A percentile compares a stretch with the other conserved stretches of the same genome.
Evolutionary conservation across 2,113 vertebrate genomes (phyloP).

Genomic region (Saguinus midas): DNA sequence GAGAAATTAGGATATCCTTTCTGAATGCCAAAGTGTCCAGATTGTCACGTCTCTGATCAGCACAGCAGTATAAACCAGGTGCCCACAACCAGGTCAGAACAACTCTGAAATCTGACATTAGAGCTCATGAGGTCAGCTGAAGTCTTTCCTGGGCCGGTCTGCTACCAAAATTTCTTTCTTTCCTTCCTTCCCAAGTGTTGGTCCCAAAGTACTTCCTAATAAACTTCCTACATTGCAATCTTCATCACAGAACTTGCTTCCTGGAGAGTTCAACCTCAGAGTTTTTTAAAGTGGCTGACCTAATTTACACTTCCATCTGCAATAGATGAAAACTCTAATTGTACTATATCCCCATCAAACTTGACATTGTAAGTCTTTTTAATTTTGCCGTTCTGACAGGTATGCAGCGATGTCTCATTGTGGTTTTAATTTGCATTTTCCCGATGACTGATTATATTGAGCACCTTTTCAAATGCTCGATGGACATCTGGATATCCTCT

Average conservation of each 20-base stretch:
- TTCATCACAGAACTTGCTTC: background rate
- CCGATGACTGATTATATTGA: background rate
- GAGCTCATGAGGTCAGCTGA: background rate
- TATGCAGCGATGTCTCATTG: background rate
- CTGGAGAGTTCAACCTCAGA: background rate
- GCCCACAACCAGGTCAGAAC: background rate
- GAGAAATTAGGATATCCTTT: constrained; percentile 24
- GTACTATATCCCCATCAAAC: background rate
- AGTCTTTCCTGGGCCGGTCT: background rate
- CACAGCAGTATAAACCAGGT: background rate
- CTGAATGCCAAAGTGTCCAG: background rate
- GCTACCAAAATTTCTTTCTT: no score
- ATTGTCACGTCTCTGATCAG: no score
- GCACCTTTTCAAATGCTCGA: background rate
- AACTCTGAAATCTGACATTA: background rate
- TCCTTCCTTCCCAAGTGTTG: background rate
- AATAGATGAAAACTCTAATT: background rate
- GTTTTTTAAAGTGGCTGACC: background rate
- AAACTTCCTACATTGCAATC: background rate
- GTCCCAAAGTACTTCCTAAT: background rate
- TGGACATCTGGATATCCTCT: background rate
- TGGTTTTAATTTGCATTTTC: constrained; percentile 31
- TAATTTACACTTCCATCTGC: background rate
- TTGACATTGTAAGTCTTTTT: background rate
- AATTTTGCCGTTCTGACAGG: background rate